A percentile compares a stretch with the other conserved stretches of the same genome.
Conservation (phyloP, 2,113 vertebrate species). For the Nyctibius bracteatus region DNA sequence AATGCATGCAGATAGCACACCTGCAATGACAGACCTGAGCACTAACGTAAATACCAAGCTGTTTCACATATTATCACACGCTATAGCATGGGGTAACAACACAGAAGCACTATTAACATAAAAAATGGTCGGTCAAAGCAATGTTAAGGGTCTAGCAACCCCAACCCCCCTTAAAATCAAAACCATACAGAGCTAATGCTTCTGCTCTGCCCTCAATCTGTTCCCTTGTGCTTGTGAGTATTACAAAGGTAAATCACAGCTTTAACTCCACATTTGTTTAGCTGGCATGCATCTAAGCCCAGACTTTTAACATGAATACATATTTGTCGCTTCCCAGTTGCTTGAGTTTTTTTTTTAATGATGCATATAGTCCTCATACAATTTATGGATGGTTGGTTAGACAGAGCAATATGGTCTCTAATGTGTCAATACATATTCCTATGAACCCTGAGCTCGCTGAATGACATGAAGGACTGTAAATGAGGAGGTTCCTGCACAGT, state of each 20-base stretch:
- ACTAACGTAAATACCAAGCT: neutral
- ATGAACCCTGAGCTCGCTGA: slow-evolving; percentile 6
- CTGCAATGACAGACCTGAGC: neutral
- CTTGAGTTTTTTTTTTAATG: neutral
- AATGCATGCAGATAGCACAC: neutral
- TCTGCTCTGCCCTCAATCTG: neutral
- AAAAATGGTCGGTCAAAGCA: neutral
- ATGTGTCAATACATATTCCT: slow-evolving; percentile 49
- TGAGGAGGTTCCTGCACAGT: neutral
- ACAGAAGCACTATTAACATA: neutral
- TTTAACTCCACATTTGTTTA: neutral
- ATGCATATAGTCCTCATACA: slow-evolving; percentile 31
- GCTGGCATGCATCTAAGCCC: slow-evolving; percentile 2
- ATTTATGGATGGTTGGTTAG: slow-evolving; percentile 57
- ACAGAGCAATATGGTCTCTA: slow-evolving; percentile 42
- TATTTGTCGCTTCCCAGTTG: neutral
- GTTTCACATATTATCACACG: neutral
- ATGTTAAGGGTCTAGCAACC: neutral
- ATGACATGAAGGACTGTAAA: slow-evolving; percentile 39
- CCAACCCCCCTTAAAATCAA: neutral
- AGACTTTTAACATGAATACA: slow-evolving; percentile 52
- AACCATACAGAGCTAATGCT: neutral
- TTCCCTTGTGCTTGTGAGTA: neutral
- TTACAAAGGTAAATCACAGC: neutral
- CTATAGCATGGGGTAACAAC: neutral